Conservation (phyloP, 2,113 vertebrate genomes). For the Hippotragus niger region DNA sequence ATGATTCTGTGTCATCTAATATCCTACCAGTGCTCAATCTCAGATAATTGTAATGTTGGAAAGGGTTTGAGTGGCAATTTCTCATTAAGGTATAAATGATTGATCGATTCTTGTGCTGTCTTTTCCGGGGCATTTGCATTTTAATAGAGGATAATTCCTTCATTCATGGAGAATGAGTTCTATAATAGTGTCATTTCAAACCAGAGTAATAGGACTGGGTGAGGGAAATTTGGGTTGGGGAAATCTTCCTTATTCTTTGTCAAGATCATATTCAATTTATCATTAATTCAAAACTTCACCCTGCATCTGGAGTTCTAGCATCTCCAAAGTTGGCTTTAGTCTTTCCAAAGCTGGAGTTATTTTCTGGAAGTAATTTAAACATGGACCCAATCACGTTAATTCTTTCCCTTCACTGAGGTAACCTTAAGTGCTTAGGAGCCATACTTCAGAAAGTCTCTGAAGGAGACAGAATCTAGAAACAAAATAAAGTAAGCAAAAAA, state of each 20-base stretch:
- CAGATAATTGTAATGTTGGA: slow-evolving; percentile 29
- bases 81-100: slow-evolving; percentile 71
- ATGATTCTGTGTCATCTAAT: background rate
- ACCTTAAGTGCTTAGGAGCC: background rate
- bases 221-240: slow-evolving; percentile 1
- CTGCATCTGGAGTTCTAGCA: background rate
- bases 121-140: slow-evolving; percentile 71
- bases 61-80: slow-evolving; percentile 65
- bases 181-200: slow-evolving; percentile 59
- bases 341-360: background rate
- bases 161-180: slow-evolving; percentile 69
- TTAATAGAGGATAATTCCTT: slow-evolving; percentile 72
- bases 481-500: background rate
- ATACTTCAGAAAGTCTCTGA: background rate
- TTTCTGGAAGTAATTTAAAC: background rate
- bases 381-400: background rate
- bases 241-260: slow-evolving; percentile 2
- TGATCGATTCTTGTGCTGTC: slow-evolving; percentile 59
- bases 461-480: background rate
- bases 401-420: background rate
- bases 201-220: slow-evolving; percentile 26
- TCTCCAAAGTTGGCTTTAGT: background rate
- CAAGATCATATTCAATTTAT: background rate
- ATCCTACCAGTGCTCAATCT: slow-evolving; percentile 35
- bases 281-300: slow-evolving; percentile 31